Evolutionary conservation across 92 coral and sea anemone species (phyloP).

Genomic region (Epizoanthus illoricatus): DNA sequence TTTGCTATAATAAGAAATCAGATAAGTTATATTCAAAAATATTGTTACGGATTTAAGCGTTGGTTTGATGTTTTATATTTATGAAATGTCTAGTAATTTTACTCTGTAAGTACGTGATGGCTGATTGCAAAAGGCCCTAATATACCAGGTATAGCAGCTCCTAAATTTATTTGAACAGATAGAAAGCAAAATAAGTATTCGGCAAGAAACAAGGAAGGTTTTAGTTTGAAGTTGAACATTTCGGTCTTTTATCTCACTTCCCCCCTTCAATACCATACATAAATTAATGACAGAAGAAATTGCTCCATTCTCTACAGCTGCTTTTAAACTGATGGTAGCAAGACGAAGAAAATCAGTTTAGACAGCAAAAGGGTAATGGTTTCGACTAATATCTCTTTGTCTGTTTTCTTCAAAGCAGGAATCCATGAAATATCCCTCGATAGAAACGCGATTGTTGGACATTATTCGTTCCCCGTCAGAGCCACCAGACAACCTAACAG

Average conservation of each 20-base stretch:
- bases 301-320: slow-evolving; percentile 74
- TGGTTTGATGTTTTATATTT: neutral
- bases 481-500: slow-evolving; percentile 93
- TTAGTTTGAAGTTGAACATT: slow-evolving; percentile 46
- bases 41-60: neutral
- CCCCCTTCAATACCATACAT: slow-evolving; percentile 78
- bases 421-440: slow-evolving; percentile 89
- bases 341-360: slow-evolving; percentile 28
- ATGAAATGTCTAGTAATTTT: neutral
- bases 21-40: slow-evolving; percentile 10
- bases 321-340: slow-evolving; percentile 55
- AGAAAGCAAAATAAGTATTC: slow-evolving; percentile 27
- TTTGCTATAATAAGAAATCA: slow-evolving; percentile 20
- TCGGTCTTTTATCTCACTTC: slow-evolving; percentile 47
- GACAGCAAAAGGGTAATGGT: slow-evolving; percentile 20
- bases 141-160: neutral
- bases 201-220: slow-evolving; percentile 4
- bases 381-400: slow-evolving; percentile 38
- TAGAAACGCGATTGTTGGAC: slow-evolving; percentile 95
- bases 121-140: slow-evolving; percentile 1
- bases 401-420: slow-evolving; percentile 60
- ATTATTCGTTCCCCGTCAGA: slow-evolving; percentile 97
- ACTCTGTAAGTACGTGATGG: neutral
- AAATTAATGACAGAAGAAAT: slow-evolving; percentile 83
- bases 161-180: neutral